phyloP scores from a whole-genome alignment of 2,888 invertebrate species.

The Pyralis farinalis region DNA sequence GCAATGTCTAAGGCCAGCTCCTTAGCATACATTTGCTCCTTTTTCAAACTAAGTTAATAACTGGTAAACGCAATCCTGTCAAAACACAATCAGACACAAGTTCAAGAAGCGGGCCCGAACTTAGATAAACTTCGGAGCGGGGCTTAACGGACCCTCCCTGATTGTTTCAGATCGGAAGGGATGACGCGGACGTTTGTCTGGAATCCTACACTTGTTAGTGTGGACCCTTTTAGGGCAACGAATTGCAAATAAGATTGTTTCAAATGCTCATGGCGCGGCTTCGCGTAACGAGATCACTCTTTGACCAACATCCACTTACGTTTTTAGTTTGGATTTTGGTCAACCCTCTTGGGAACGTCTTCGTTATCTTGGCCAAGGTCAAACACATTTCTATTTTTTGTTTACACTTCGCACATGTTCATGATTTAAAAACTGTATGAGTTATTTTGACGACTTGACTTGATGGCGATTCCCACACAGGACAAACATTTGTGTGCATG shows the following conservation, averaged over 20 bases:
- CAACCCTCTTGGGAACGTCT: no score
- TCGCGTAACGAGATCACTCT: background rate
- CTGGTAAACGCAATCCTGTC: background rate
- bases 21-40: background rate
- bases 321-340: background rate
- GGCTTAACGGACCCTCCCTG: constrained; percentile 24
- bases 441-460: no score
- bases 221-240: constrained; percentile 38
- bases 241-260: constrained; percentile 59
- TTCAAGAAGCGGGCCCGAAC: constrained; percentile 1
- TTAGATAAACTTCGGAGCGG: background rate
- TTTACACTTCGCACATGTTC: no score
- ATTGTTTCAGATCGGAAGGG: constrained; percentile 43
- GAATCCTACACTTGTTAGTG: constrained; percentile 24
- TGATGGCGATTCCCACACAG: no score
- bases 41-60: background rate
- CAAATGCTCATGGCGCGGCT: background rate
- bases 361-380: no score
- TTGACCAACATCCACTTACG: background rate
- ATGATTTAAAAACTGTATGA: no score
- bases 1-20: no score
- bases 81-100: constrained; percentile 2
- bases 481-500: no score
- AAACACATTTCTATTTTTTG: no score
- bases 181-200: constrained; percentile 30